Percentiles rank a stretch among this genome's conserved stretches.
Evolutionary conservation across 2,888 invertebrate species (phyloP).

Genomic region (Auanema sp.): DNA sequence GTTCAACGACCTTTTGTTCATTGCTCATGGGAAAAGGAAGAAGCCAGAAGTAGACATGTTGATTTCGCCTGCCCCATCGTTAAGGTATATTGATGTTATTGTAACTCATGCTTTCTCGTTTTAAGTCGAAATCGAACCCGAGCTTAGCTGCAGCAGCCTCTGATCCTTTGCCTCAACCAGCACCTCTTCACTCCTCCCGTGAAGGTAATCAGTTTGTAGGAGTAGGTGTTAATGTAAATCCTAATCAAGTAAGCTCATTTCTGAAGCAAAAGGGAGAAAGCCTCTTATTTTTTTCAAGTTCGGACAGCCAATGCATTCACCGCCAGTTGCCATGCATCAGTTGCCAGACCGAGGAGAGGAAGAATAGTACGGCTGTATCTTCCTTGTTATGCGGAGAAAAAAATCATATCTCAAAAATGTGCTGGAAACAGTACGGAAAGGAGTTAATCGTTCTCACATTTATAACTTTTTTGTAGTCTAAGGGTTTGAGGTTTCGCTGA

Average conservation of each 20-base stretch:
- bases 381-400: too few species aligned
- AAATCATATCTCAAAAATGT: too few species aligned
- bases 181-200: conserved; percentile 31
- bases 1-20: conserved; percentile 98
- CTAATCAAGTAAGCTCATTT: background rate
- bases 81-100: conserved; percentile 47
- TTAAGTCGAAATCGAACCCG: conserved; percentile 63
- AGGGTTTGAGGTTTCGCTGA: too few species aligned
- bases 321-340: conserved; percentile 28
- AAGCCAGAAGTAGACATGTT: conserved; percentile 96
- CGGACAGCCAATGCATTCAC: conserved; percentile 48
- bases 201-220: conserved; percentile 24
- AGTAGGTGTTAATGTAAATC: conserved; percentile 33
- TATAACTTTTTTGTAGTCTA: too few species aligned
- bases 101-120: too few species aligned
- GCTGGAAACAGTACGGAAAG: too few species aligned
- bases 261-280: conserved; percentile 11
- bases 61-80: conserved; percentile 73
- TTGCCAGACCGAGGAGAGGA: too few species aligned
- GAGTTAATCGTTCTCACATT: too few species aligned
- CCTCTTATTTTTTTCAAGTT: conserved; percentile 22
- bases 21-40: conserved; percentile 99
- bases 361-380: too few species aligned
- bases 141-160: conserved; percentile 65
- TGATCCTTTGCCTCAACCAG: conserved; percentile 66